Conservation (phyloP, 2,888 invertebrate genomes). For the Dasypolia templi region DNA sequence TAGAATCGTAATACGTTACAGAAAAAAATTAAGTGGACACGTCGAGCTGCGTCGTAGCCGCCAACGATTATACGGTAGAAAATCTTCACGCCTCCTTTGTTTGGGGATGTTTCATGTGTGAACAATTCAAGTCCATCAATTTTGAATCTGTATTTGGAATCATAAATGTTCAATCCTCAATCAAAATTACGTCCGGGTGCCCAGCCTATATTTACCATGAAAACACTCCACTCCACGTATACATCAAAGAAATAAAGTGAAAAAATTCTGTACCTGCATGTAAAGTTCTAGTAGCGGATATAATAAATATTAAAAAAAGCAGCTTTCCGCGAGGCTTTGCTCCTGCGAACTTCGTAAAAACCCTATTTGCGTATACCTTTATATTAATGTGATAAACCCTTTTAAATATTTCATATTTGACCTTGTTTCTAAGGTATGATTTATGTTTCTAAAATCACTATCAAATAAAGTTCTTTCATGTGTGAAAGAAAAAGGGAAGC, state of each 20-base stretch:
- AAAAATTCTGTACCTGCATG: slow-evolving; percentile 34
- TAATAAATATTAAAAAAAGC: slow-evolving; percentile 58
- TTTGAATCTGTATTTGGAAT: background rate
- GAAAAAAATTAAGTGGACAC: background rate
- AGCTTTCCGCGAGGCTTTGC: slow-evolving; percentile 31
- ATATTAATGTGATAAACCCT: slow-evolving; percentile 45
- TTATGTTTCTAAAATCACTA: slow-evolving; percentile 17
- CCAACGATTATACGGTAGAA: background rate
- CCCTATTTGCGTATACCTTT: slow-evolving; percentile 18
- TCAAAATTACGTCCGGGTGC: background rate
- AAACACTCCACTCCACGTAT: too few species aligned
- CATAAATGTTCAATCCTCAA: background rate
- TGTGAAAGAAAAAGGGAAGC: background rate
- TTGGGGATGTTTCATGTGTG: background rate
- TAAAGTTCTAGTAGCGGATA: slow-evolving; percentile 44
- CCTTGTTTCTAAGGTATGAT: slow-evolving; percentile 18
- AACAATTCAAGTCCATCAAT: background rate
- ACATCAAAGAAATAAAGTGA: too few species aligned
- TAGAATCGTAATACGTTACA: background rate
- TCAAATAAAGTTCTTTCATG: background rate
- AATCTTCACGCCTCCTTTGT: background rate
- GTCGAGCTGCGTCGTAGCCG: background rate
- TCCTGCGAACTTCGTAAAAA: slow-evolving; percentile 25
- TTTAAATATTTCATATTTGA: slow-evolving; percentile 35
- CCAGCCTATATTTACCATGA: background rate